Conservation (phyloP, 1,140 invertebrate species). For the Pogonomyrmex californicus region DNA sequence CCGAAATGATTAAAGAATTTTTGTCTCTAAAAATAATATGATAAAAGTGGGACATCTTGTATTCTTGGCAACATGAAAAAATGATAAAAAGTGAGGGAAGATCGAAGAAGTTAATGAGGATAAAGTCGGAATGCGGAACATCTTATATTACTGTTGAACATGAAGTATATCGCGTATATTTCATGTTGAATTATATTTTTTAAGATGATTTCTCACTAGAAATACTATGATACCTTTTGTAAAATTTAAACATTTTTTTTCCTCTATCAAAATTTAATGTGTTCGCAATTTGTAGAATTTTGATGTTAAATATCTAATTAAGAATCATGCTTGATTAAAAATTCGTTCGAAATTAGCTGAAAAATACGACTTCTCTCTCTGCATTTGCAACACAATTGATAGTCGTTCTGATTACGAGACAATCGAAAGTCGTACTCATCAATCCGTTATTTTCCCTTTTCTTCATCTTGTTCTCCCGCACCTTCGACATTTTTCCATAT, state of each 20-base stretch:
- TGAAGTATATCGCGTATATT: background rate
- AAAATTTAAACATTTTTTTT: background rate
- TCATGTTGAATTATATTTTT: constrained; percentile 21
- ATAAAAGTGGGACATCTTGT: constrained; percentile 16
- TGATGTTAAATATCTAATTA: background rate
- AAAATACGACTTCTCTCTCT: background rate
- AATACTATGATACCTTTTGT: background rate
- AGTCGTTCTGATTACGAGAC: constrained; percentile 22
- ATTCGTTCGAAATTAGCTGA: background rate
- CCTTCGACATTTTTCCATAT: constrained; percentile 15
- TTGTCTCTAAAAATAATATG: background rate
- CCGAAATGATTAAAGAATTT: constrained; percentile 1
- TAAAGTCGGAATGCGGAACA: constrained; percentile 15
- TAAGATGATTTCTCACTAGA: background rate
- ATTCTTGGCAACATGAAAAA: background rate
- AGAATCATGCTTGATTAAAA: background rate
- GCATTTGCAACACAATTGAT: background rate
- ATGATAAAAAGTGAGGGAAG: constrained; percentile 14
- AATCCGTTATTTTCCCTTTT: constrained; percentile 26
- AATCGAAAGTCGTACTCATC: constrained; percentile 17
- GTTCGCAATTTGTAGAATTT: background rate
- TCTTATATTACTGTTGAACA: constrained; percentile 46
- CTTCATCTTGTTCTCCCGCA: constrained; percentile 37
- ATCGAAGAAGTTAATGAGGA: constrained; percentile 26
- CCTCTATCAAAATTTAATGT: constrained; percentile 11